phyloP scores from a whole-genome alignment of 1,140 invertebrate species.

The Schmidtea mediterranea region DNA sequence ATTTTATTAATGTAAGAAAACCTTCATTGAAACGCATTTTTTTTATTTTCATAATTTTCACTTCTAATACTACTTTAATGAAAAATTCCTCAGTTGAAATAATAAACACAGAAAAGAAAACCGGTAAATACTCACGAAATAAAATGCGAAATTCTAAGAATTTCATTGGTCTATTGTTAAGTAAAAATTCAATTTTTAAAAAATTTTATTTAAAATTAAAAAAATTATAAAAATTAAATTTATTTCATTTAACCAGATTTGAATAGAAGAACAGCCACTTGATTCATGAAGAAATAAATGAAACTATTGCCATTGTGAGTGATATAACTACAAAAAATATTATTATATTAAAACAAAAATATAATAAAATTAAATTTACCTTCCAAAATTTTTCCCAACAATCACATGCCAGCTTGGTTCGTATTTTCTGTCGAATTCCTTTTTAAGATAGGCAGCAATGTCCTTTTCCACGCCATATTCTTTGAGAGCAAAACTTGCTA shows the following conservation, averaged over 20 bases:
- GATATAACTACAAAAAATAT: not conserved
- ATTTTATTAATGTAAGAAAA: too few relatives aligned
- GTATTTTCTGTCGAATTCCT: slow-evolving; percentile 94
- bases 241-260: slow-evolving; percentile 61
- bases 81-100: too few relatives aligned
- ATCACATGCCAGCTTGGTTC: slow-evolving; percentile 85
- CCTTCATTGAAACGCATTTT: too few relatives aligned
- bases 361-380: slow-evolving; percentile 44
- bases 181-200: too few relatives aligned
- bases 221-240: not conserved
- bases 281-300: slow-evolving; percentile 81
- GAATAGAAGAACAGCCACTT: slow-evolving; percentile 84
- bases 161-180: too few relatives aligned
- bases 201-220: too few relatives aligned
- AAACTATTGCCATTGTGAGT: slow-evolving; percentile 71
- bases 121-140: too few relatives aligned
- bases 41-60: too few relatives aligned
- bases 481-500: slow-evolving; percentile 83
- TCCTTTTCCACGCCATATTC: slow-evolving; percentile 99
- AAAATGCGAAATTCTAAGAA: too few relatives aligned
- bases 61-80: too few relatives aligned
- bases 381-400: slow-evolving; percentile 70
- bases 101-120: too few relatives aligned
- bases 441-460: slow-evolving; percentile 88
- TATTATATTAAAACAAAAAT: not conserved